These are phyloP conservation scores for Gavialis gangeticus DNA, from an alignment of 2,113 vertebrate species.

Conservation along the genomic window DNA sequence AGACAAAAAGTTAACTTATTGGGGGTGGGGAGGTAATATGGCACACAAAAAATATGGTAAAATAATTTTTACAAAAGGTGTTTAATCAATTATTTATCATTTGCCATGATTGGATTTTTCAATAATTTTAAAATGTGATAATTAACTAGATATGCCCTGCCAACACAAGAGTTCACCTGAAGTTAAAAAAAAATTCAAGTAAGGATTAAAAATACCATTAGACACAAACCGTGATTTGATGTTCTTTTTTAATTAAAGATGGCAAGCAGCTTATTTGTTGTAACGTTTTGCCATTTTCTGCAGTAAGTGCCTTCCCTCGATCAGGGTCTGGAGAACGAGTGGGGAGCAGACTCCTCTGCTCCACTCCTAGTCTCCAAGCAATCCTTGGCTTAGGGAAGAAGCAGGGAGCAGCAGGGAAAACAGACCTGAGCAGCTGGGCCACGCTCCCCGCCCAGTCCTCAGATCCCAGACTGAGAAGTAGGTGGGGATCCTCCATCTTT, in stretches of 20 bases:
- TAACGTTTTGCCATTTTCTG: background rate
- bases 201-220: too few species aligned
- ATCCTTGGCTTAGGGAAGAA: too few species aligned
- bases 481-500: too few species aligned
- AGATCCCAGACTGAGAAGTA: too few species aligned
- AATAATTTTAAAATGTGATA: background rate
- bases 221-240: too few species aligned
- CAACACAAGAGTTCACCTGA: background rate
- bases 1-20: too few species aligned
- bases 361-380: background rate
- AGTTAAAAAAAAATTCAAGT: background rate
- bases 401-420: too few species aligned
- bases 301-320: background rate
- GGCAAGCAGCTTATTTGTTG: background rate
- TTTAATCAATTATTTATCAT: background rate
- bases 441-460: too few species aligned
- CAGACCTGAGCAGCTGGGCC: too few species aligned
- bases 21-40: too few species aligned
- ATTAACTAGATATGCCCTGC: background rate
- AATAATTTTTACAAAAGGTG: too few species aligned
- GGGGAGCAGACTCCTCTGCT: background rate
- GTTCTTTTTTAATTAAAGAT: background rate
- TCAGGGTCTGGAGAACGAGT: background rate
- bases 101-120: background rate
- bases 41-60: too few species aligned